phyloP scores from a whole-genome alignment of 2,888 invertebrate species.

The Catocala nupta region DNA sequence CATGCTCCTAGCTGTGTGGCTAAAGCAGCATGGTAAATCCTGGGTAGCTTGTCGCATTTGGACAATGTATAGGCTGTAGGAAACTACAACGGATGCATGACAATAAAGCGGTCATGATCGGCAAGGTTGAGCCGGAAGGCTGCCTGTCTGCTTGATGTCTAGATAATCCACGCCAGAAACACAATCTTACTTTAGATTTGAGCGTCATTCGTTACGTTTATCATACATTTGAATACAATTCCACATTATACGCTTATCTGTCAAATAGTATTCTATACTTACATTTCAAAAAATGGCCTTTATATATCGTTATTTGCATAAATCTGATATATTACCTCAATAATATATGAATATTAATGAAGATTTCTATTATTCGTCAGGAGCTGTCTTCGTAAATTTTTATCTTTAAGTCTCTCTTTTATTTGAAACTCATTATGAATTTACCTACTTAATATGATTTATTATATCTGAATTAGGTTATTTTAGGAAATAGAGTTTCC shows the following conservation, averaged over 20 bases:
- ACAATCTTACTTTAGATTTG: neutral
- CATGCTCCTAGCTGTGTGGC: slow-evolving; percentile 7
- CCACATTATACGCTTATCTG: neutral
- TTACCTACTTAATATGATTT: too few relatives aligned
- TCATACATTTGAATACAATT: slow-evolving; percentile 2
- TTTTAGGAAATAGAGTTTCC: too few relatives aligned
- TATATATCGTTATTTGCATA: too few relatives aligned
- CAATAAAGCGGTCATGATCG: slow-evolving; percentile 22
- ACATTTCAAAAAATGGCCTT: too few relatives aligned
- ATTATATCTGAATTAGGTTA: too few relatives aligned
- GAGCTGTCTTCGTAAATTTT: too few relatives aligned
- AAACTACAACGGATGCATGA: slow-evolving; percentile 35
- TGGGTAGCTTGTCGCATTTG: slow-evolving; percentile 18
- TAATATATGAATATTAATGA: too few relatives aligned
- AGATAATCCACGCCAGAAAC: slow-evolving; percentile 17
- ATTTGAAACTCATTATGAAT: too few relatives aligned
- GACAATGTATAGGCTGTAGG: slow-evolving; percentile 28
- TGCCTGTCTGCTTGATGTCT: slow-evolving; percentile 39
- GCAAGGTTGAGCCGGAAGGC: slow-evolving; percentile 35
- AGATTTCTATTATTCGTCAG: too few relatives aligned
- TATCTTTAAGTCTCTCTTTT: too few relatives aligned
- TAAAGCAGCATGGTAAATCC: neutral
- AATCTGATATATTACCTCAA: too few relatives aligned
- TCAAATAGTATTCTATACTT: neutral
- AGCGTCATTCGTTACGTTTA: slow-evolving; percentile 14